These are phyloP conservation scores for Echinometra lucunter DNA, from an alignment of 53 echinoderm and acorn worm species.

Conservation along the genomic window DNA sequence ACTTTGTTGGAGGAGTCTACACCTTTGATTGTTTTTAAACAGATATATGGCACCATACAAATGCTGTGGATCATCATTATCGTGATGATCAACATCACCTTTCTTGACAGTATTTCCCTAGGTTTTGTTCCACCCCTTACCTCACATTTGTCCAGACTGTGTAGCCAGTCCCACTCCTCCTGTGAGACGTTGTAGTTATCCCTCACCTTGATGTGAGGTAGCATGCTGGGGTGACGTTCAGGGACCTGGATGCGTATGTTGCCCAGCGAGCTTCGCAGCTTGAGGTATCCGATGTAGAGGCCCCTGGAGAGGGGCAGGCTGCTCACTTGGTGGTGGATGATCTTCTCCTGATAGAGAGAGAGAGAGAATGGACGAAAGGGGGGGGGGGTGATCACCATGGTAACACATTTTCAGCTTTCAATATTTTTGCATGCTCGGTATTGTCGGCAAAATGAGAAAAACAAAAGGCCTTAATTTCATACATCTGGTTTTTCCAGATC, in stretches of 20 bases:
- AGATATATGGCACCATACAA: too few relatives aligned
- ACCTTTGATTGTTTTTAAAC: too few relatives aligned
- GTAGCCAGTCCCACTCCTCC: slow-evolving; percentile 99
- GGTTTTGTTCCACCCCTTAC: slow-evolving; percentile 69
- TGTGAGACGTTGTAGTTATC: slow-evolving; percentile 95
- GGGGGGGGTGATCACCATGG: slow-evolving; percentile 5
- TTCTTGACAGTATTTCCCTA: not conserved
- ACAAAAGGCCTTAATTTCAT: not conserved
- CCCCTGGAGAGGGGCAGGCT: slow-evolving; percentile 83
- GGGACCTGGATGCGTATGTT: slow-evolving; percentile 96
- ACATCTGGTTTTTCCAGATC: too few relatives aligned
- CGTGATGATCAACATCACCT: too few relatives aligned
- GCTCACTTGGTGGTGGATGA: slow-evolving; percentile 92
- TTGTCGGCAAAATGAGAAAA: too few relatives aligned
- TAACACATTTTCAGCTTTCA: not conserved
- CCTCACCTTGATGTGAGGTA: slow-evolving; percentile 93
- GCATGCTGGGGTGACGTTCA: slow-evolving; percentile 92
- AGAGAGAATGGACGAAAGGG: not conserved
- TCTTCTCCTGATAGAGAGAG: slow-evolving; percentile 84
- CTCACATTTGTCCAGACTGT: slow-evolving; percentile 92
- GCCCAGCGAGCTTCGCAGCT: slow-evolving; percentile 93
- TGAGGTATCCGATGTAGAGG: slow-evolving; percentile 95
- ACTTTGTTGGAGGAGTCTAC: too few relatives aligned
- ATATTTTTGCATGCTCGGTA: not conserved
- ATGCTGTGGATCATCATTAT: too few relatives aligned